Evolutionary conservation across 2,113 vertebrate genomes (phyloP).

Genomic region (Elachura formosa): DNA sequence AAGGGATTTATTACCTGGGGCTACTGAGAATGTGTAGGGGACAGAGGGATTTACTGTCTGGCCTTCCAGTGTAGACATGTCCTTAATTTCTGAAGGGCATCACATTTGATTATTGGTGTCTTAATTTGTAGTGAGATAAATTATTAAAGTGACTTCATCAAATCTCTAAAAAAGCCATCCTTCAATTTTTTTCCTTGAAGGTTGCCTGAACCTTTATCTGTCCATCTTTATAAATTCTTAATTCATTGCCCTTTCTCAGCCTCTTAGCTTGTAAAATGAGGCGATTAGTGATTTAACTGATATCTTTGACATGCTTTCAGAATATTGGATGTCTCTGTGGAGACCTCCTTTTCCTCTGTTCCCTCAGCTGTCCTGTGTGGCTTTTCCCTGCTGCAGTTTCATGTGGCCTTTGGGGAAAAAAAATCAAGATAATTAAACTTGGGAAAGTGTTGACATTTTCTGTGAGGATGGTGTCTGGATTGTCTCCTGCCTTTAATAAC

Average conservation of each 20-base stretch:
- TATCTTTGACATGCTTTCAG: not conserved
- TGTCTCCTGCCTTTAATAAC: not conserved
- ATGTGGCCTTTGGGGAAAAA: not conserved
- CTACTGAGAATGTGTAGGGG: not conserved
- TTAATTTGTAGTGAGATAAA: conserved; percentile 47
- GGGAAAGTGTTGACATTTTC: not conserved
- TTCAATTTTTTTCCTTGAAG: not conserved
- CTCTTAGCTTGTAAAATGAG: conserved; percentile 51
- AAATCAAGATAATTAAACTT: not conserved
- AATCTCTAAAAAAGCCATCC: not conserved
- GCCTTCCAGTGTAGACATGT: not conserved
- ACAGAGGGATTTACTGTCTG: not conserved
- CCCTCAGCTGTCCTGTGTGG: not conserved
- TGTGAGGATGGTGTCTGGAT: not conserved
- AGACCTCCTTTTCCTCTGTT: not conserved
- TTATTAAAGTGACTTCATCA: conserved; percentile 56
- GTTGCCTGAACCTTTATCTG: conserved; percentile 41
- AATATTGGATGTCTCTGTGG: not conserved
- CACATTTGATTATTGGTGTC: not conserved
- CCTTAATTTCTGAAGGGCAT: conserved; percentile 31
- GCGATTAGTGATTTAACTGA: conserved; percentile 24
- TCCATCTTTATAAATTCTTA: conserved; percentile 54
- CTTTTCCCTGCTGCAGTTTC: not conserved
- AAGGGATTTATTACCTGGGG: not conserved
- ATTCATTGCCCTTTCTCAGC: conserved; percentile 59